Base-by-base conservation (phyloP, 2,888 invertebrate species). In the Cheilosia vernalis region DNA sequence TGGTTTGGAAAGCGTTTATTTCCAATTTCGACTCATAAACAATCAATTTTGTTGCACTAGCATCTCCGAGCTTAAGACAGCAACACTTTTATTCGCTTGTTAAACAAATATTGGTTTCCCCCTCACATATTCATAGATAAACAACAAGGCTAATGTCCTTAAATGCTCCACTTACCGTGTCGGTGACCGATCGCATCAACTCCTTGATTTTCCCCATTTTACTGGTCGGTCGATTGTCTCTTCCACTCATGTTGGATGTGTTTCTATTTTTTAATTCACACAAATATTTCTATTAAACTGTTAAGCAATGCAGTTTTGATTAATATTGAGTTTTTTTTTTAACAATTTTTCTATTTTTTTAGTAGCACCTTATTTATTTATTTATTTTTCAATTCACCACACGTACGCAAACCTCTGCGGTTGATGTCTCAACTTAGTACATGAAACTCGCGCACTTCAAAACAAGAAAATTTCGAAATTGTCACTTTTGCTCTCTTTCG, bases 181-280 rank as follows among this genome's bases (percentile, higher is more conserved):
- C 85, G 37, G 60, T 84, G 10, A 89, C 89, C 33, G 89, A 88
- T 81, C 92, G 88, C 21, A 91, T 90, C 55, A 92, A 87, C 89
- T 92, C 92, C 89, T 92, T 92, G 61, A 92, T 88, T 88, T 91
- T 91, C 51, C 91, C 92, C 91, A 92, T 90, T 69, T 92, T 90
- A 87, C 88, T 91, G 88, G 90, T 91, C 72, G 90, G 89, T 83
- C 91, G 89, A 88, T 90, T 91, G 80, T 92, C 92, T 73, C 91
- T 90, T 89, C 92, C 92, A 89, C 91, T 92, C 92, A 92, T 92
- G 89, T 89, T 90, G 88, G 87, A 87, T 55, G 13, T 63, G n/a
- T 49, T 61, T 27, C 21, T 40, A 61, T 51, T 53, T n/a, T 30
- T 58, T 40, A 19, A 33, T 40, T 21, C 24, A 55, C 55, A 19